Evolutionary conservation across 2,888 invertebrate species (phyloP).

Genomic region (Morinoia aosen): DNA sequence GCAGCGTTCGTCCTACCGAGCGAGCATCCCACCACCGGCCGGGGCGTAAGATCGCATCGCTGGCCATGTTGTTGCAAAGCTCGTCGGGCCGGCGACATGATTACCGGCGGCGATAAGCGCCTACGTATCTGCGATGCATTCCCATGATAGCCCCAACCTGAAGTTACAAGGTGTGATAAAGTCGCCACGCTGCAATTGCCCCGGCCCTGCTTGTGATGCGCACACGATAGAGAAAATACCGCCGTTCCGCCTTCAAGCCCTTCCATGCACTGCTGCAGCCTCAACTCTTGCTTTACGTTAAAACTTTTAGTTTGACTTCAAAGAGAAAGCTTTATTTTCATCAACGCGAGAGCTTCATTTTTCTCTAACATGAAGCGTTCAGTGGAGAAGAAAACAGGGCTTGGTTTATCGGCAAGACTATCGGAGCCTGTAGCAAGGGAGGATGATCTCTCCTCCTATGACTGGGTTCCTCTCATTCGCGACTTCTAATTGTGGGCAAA

Average conservation of each 20-base stretch:
- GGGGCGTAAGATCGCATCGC: background rate
- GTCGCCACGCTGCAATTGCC: conserved; percentile 49
- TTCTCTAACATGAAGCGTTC: background rate
- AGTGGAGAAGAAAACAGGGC: background rate
- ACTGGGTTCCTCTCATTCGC: background rate
- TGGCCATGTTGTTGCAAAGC: conserved; percentile 20
- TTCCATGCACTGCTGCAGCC: conserved; percentile 12
- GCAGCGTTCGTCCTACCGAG: background rate
- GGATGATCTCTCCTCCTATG: background rate
- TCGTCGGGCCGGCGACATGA: conserved; percentile 34
- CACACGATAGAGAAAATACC: conserved; percentile 18
- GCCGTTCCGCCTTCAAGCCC: conserved; percentile 17
- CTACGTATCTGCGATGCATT: conserved; percentile 48
- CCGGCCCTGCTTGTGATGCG: conserved; percentile 23
- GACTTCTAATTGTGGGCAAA: background rate
- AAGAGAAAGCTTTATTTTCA: conserved; percentile 12
- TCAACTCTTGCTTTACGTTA: background rate
- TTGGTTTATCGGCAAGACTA: conserved; percentile 1
- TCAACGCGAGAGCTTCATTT: background rate
- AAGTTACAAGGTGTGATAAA: conserved; percentile 52
- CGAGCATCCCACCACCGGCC: background rate
- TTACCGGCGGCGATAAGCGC: conserved; percentile 39
- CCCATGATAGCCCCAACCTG: conserved; percentile 12
- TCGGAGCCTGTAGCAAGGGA: background rate
- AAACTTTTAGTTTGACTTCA: background rate